Percentiles rank a stretch among this genome's conserved stretches.
Conservation (phyloP, 2,888 invertebrate genomes). For the Eurois occulta region DNA sequence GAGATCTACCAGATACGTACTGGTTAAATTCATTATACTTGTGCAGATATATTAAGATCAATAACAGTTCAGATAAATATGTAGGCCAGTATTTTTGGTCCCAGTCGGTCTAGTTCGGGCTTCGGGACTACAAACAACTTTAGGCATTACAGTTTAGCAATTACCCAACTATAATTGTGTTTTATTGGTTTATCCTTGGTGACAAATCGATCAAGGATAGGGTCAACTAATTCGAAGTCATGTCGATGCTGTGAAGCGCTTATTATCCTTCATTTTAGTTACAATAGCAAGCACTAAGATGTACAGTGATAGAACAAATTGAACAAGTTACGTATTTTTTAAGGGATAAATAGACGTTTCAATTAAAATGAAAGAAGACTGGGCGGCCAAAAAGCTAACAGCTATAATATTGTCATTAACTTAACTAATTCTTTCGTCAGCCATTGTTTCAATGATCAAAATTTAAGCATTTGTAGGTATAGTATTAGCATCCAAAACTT, state of each 20-base stretch:
- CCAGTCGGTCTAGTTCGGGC: constrained; percentile 20
- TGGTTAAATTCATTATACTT: constrained; percentile 1
- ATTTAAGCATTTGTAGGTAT: background rate
- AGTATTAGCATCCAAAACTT: background rate
- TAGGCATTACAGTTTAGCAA: constrained; percentile 11
- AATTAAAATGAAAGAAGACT: background rate
- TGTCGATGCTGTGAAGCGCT: background rate
- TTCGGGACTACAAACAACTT: constrained; percentile 14
- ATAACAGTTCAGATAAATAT: constrained; percentile 35
- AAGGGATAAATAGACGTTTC: background rate
- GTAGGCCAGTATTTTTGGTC: constrained; percentile 50
- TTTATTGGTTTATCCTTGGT: constrained; percentile 10
- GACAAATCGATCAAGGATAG: constrained; percentile 19
- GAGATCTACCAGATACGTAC: background rate
- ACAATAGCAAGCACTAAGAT: background rate
- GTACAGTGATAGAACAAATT: background rate
- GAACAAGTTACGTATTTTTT: background rate
- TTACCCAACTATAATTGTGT: background rate
- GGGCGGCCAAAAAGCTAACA: background rate
- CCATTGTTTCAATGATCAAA: background rate
- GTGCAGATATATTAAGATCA: constrained; percentile 38
- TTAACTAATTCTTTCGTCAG: background rate
- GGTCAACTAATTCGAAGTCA: constrained; percentile 5
- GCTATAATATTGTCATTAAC: background rate
- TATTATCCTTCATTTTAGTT: background rate